These are phyloP conservation scores for Periophthalmodon schlosseri DNA, from an alignment of 2,113 vertebrate species.

Conservation along the genomic window DNA sequence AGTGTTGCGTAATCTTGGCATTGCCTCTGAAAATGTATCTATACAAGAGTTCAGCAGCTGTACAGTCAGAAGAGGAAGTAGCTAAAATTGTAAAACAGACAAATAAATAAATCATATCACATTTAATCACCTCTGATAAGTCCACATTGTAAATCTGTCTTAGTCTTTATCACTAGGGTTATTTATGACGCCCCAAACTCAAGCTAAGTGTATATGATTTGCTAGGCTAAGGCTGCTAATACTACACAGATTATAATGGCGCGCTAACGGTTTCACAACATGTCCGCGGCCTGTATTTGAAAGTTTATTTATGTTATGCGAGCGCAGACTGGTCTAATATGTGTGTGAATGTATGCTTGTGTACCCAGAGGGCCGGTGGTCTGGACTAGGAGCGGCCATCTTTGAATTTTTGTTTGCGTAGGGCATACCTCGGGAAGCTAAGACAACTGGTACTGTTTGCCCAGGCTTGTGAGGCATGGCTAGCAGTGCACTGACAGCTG, in stretches of 20 bases:
- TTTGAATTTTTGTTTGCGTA: conserved; percentile 80
- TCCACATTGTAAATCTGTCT: background rate
- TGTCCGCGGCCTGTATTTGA: conserved; percentile 40
- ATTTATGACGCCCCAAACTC: background rate
- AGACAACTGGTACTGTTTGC: conserved; percentile 82
- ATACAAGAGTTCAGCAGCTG: background rate
- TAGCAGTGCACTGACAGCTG: conserved; percentile 68
- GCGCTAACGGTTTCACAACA: conserved; percentile 20
- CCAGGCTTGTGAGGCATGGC: conserved; percentile 62
- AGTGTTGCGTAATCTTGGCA: background rate
- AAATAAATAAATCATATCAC: conserved; percentile 8
- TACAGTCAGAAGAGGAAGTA: conserved; percentile 5
- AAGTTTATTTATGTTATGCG: conserved; percentile 34
- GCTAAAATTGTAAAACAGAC: conserved; percentile 4
- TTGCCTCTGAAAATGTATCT: background rate
- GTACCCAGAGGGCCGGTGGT: conserved; percentile 46
- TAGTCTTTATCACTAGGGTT: background rate
- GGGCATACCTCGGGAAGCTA: conserved; percentile 82
- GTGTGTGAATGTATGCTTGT: conserved; percentile 23
- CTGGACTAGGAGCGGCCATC: conserved; percentile 70
- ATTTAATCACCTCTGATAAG: background rate
- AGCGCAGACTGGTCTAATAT: conserved; percentile 39
- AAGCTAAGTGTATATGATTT: background rate
- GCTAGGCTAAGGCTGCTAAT: background rate
- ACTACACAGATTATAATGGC: background rate